Percentiles rank a stretch among this genome's conserved stretches.
These are phyloP conservation scores for Sylvilagus bachmani DNA, from an alignment of 2,113 vertebrate genomes.

Conservation along the genomic window DNA sequence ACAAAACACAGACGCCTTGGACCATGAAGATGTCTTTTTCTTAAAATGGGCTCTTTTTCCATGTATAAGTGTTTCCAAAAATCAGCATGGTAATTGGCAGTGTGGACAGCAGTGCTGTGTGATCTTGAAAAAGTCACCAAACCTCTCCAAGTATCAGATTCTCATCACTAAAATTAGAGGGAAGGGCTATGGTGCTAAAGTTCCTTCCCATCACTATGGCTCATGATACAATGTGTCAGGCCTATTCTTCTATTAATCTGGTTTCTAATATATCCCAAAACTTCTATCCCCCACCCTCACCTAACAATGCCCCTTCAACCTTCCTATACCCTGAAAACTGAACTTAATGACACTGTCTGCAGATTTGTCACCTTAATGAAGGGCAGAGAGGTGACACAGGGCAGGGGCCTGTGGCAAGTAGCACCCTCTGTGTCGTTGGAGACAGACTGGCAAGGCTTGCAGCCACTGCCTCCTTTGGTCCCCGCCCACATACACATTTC, in stretches of 20 bases:
- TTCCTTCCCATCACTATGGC: constrained; percentile 61
- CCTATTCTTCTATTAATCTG: constrained; percentile 69
- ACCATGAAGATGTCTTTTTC: constrained; percentile 41
- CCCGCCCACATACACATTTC: constrained; percentile 36
- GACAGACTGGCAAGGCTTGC: constrained; percentile 30
- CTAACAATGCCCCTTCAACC: constrained; percentile 5
- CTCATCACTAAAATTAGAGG: constrained; percentile 61
- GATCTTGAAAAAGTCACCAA: constrained; percentile 56
- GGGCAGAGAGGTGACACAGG: constrained; percentile 63
- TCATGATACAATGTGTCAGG: constrained; percentile 59
- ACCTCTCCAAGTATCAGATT: constrained; percentile 57
- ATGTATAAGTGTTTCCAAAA: neutral
- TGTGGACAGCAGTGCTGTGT: constrained; percentile 31
- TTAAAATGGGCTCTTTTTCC: constrained; percentile 4
- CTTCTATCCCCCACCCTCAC: constrained; percentile 42
- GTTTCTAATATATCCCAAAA: constrained; percentile 66
- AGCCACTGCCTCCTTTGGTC: constrained; percentile 47
- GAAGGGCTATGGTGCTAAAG: constrained; percentile 59
- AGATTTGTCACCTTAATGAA: constrained; percentile 62
- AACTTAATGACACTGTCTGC: constrained; percentile 47
- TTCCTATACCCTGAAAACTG: constrained; percentile 51
- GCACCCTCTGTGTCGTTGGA: constrained; percentile 39
- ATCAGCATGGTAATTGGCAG: constrained; percentile 15
- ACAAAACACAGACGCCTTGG: constrained; percentile 11
- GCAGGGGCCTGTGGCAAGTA: constrained; percentile 42